A percentile compares a stretch with the other conserved stretches of the same genome.
Conservation (phyloP, 2,888 invertebrate species). For the Diaperis boleti region DNA sequence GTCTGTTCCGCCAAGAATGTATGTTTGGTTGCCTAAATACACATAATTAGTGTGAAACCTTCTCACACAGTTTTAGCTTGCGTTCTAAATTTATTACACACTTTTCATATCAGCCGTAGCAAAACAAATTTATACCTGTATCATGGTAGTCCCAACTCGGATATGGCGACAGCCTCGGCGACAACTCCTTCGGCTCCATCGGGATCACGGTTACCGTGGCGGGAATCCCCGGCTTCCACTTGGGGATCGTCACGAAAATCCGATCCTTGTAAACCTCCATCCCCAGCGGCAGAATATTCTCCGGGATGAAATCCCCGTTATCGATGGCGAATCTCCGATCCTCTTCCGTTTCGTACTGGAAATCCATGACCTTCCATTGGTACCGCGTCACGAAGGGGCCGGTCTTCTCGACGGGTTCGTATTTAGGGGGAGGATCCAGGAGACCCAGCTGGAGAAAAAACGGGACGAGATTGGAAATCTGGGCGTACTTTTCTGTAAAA, state of each 20-base stretch:
- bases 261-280: conserved; percentile 77
- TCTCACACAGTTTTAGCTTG: neutral
- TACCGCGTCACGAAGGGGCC: conserved; percentile 75
- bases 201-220: conserved; percentile 79
- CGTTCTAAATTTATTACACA: neutral
- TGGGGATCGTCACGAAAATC: conserved; percentile 79
- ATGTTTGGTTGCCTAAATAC: no score
- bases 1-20: no score
- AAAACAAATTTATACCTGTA: conserved; percentile 63
- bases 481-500: conserved; percentile 16
- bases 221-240: conserved; percentile 82
- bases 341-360: conserved; percentile 72
- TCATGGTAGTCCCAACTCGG: conserved; percentile 80
- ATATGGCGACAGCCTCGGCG: conserved; percentile 78
- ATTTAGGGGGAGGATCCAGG: conserved; percentile 24
- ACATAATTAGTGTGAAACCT: no score
- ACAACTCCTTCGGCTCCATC: conserved; percentile 68
- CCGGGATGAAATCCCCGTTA: conserved; percentile 73
- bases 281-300: conserved; percentile 81
- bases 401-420: conserved; percentile 64
- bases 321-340: conserved; percentile 72
- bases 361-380: conserved; percentile 81
- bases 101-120: neutral
- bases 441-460: conserved; percentile 68
- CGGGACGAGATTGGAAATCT: conserved; percentile 64